These are phyloP conservation scores for Drosophila niveifrons DNA, from an alignment of 2,888 invertebrate species.

Conservation along the genomic window DNA sequence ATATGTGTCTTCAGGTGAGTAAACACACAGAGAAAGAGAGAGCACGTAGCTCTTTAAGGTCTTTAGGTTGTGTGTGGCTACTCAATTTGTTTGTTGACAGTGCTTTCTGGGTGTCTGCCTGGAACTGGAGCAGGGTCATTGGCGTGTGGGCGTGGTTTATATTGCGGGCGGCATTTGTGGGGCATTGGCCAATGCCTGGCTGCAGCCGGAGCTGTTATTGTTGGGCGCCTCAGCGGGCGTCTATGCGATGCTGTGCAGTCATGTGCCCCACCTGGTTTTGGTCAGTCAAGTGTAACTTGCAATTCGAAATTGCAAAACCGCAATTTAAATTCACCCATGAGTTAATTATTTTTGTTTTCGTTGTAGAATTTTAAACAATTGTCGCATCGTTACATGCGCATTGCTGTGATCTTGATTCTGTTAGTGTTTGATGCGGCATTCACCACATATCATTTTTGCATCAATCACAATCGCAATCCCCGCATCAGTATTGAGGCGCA, in stretches of 20 bases:
- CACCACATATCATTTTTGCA: slow-evolving; percentile 85
- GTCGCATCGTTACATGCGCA: slow-evolving; percentile 86
- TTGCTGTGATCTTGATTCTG: slow-evolving; percentile 88
- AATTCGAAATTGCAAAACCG: slow-evolving; percentile 46
- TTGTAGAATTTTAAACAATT: slow-evolving; percentile 85
- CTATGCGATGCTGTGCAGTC: slow-evolving; percentile 94
- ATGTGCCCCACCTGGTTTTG: slow-evolving; percentile 93
- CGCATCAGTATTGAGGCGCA: slow-evolving; percentile 91
- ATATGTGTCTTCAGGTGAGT: slow-evolving; percentile 89
- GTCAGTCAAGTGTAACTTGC: slow-evolving; percentile 85
- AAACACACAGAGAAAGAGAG: background rate
- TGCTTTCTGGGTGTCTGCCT: slow-evolving; percentile 85
- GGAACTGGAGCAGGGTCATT: slow-evolving; percentile 91
- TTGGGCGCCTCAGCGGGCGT: slow-evolving; percentile 97
- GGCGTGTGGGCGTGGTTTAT: slow-evolving; percentile 90
- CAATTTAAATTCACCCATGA: slow-evolving; percentile 44
- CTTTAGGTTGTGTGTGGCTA: background rate
- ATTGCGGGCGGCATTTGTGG: slow-evolving; percentile 91
- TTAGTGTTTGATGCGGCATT: slow-evolving; percentile 89
- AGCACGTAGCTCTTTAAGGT: no score
- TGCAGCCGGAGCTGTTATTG: slow-evolving; percentile 91
- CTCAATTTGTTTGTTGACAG: slow-evolving; percentile 44
- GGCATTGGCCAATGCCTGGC: slow-evolving; percentile 90
- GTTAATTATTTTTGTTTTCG: slow-evolving; percentile 24
- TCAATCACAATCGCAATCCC: slow-evolving; percentile 85